phyloP scores from a whole-genome alignment of 2,888 invertebrate genomes.

The Archips xylosteana region DNA sequence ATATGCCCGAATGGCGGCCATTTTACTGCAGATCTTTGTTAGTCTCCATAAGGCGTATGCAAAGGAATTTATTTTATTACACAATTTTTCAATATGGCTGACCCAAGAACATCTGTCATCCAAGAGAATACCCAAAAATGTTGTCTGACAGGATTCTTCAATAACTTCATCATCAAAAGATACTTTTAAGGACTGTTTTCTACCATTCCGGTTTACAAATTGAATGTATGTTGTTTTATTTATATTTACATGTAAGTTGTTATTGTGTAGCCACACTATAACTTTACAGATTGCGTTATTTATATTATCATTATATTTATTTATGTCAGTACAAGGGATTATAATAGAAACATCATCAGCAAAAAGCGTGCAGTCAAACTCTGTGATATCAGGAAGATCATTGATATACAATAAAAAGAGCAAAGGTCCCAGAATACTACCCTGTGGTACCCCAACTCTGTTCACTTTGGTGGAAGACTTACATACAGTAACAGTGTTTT shows the following conservation, averaged over 20 bases:
- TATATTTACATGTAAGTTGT: not conserved
- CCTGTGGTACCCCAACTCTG: not conserved
- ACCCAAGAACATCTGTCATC: conserved; percentile 1
- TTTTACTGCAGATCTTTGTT: not conserved
- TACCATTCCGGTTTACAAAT: not conserved
- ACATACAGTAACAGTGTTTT: not conserved
- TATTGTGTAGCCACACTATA: not conserved
- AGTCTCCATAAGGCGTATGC: conserved; percentile 1
- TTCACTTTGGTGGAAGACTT: not conserved
- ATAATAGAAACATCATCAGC: not conserved
- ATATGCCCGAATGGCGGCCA: not conserved
- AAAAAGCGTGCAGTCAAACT: not conserved
- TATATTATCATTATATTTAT: not conserved
- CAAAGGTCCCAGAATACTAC: not conserved
- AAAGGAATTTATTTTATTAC: conserved; percentile 1
- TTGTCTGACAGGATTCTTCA: no score
- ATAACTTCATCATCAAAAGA: not conserved
- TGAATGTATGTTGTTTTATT: not conserved
- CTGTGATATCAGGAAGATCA: not conserved
- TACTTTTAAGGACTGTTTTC: not conserved
- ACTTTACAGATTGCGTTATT: no score
- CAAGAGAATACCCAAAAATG: not conserved
- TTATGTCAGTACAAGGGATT: not conserved
- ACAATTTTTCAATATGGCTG: not conserved
- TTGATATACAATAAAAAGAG: not conserved